phyloP scores from a whole-genome alignment of 2,797 vertebrate genomes.

The Lutjanus campechanus region DNA sequence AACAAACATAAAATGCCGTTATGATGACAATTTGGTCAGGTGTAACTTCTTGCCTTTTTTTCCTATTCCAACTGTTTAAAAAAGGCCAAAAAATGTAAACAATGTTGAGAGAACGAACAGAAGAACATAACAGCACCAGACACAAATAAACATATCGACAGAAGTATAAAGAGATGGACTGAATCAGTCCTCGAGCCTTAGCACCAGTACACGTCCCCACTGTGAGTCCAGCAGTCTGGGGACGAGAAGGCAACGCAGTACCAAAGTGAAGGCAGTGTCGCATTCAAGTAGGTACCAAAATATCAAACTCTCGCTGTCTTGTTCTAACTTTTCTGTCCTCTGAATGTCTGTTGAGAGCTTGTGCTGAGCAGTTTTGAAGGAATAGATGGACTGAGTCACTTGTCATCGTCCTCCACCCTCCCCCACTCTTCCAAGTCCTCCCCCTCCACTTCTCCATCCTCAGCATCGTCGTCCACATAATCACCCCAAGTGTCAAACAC shows the following conservation, averaged over 20 bases:
- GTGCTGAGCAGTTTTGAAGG: slow-evolving; percentile 35
- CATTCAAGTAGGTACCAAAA: slow-evolving; percentile 77
- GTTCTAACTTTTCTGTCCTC: slow-evolving; percentile 35
- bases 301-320: slow-evolving; percentile 59
- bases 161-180: slow-evolving; percentile 77
- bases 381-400: slow-evolving; percentile 56
- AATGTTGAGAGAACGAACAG: slow-evolving; percentile 77
- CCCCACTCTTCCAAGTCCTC: slow-evolving; percentile 75
- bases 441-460: slow-evolving; percentile 73
- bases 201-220: slow-evolving; percentile 82
- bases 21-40: slow-evolving; percentile 67
- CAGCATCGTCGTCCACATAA: slow-evolving; percentile 71
- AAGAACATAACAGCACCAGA: slow-evolving; percentile 86
- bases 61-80: slow-evolving; percentile 66
- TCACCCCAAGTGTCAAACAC: slow-evolving; percentile 69
- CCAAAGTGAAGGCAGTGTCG: slow-evolving; percentile 77
- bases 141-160: slow-evolving; percentile 83
- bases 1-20: slow-evolving; percentile 64
- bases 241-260: slow-evolving; percentile 82
- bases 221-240: slow-evolving; percentile 71
- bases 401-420: slow-evolving; percentile 75
- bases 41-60: slow-evolving; percentile 59
- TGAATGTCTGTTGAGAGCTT: slow-evolving; percentile 46
- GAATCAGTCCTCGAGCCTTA: slow-evolving; percentile 73
- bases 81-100: slow-evolving; percentile 84